These are phyloP conservation scores for Aproaerema taeniolella DNA, from an alignment of 2,888 invertebrate genomes.

Conservation along the genomic window DNA sequence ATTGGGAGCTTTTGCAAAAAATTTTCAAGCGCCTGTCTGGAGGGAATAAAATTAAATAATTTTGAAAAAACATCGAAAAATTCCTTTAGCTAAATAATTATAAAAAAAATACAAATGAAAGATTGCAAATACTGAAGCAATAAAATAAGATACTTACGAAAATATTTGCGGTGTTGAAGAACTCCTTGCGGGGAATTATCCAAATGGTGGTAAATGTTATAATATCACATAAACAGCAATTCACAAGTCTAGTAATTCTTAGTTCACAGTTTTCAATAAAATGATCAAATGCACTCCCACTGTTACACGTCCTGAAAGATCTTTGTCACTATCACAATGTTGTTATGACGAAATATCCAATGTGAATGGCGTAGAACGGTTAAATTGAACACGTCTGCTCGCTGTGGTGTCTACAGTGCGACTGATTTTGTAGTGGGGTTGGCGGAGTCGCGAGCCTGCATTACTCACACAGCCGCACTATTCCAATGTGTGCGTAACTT, in stretches of 20 bases:
- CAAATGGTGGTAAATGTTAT: conserved; percentile 67
- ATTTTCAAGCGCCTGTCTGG: too few relatives aligned
- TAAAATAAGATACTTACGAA: conserved; percentile 59
- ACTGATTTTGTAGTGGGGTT: conserved; percentile 74
- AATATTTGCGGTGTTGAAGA: conserved; percentile 70
- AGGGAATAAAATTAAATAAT: too few relatives aligned
- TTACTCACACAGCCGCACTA: conserved; percentile 41
- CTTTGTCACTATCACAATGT: conserved; percentile 69
- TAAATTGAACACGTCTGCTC: conserved; percentile 51
- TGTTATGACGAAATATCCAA: conserved; percentile 73
- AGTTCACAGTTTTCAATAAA: conserved; percentile 52
- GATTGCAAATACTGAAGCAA: too few relatives aligned
- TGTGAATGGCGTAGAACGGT: conserved; percentile 50
- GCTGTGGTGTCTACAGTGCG: conserved; percentile 54
- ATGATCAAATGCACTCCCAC: conserved; percentile 59
- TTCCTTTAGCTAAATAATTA: too few relatives aligned
- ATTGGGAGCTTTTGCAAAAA: too few relatives aligned
- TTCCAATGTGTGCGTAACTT: conserved; percentile 41
- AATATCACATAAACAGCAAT: conserved; percentile 54
- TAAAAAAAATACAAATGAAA: too few relatives aligned
- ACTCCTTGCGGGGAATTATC: conserved; percentile 71
- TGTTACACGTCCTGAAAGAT: conserved; percentile 61
- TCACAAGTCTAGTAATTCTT: conserved; percentile 44
- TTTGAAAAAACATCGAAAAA: too few relatives aligned
- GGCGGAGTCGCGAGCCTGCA: conserved; percentile 56